A percentile compares a stretch with the other conserved stretches of the same genome.
phyloP scores from a whole-genome alignment of 2,797 vertebrate genomes.

The Emydoidea blandingii region DNA sequence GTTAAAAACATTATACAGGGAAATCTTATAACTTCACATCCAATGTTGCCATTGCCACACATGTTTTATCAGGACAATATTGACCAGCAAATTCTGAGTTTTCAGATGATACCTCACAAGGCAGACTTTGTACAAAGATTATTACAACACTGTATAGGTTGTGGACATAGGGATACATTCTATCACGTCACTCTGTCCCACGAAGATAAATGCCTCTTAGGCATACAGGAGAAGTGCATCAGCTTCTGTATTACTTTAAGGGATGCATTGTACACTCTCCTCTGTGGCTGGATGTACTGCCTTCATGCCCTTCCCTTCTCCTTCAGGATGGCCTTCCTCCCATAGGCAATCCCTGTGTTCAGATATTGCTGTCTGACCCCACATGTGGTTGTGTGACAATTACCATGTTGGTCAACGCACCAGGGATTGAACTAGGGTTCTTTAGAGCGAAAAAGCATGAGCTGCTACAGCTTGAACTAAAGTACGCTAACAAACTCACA shows the following conservation, averaged over 20 bases:
- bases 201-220: too few species aligned
- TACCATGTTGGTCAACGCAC: neutral
- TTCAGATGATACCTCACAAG: too few species aligned
- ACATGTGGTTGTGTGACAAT: neutral
- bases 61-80: too few species aligned
- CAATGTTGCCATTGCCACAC: too few species aligned
- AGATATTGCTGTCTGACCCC: neutral
- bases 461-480: neutral
- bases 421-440: neutral
- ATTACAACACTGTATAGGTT: too few species aligned
- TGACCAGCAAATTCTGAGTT: too few species aligned
- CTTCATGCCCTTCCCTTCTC: fast-evolving
- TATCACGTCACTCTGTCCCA: too few species aligned
- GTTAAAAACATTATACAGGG: too few species aligned
- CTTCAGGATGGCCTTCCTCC: neutral
- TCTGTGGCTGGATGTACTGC: neutral
- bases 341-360: fast-evolving
- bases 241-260: neutral
- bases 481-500: neutral
- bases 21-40: too few species aligned
- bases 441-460: neutral
- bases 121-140: too few species aligned
- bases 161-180: too few species aligned
- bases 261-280: neutral
- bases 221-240: neutral